These are phyloP conservation scores for Callimorpha dominula DNA, from an alignment of 2,888 invertebrate species.

Conservation along the genomic window DNA sequence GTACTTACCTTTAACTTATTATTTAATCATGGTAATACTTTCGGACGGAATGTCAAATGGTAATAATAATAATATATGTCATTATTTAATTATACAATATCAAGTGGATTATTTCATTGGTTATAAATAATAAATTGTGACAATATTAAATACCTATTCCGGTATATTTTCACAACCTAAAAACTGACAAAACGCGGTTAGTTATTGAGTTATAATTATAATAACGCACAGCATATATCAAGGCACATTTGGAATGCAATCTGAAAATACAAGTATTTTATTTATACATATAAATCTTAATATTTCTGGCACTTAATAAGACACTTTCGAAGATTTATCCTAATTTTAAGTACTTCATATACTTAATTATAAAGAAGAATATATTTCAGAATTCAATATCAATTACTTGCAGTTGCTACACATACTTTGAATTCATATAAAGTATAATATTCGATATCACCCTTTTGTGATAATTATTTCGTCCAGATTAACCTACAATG, in stretches of 20 bases:
- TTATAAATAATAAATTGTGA: slow-evolving; percentile 59
- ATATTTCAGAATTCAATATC: slow-evolving; percentile 43
- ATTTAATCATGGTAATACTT: slow-evolving; percentile 74
- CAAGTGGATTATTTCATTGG: slow-evolving; percentile 48
- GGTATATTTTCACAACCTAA: slow-evolving; percentile 71
- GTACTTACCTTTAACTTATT: slow-evolving; percentile 48
- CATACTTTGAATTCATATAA: neutral
- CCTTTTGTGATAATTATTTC: slow-evolving; percentile 2
- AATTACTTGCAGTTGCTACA: neutral
- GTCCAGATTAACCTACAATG: neutral
- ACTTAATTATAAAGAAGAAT: slow-evolving; percentile 23
- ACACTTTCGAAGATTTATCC: slow-evolving; percentile 40
- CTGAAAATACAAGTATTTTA: slow-evolving; percentile 27
- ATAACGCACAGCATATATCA: slow-evolving; percentile 25
- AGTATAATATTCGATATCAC: slow-evolving; percentile 4
- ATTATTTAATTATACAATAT: slow-evolving; percentile 38
- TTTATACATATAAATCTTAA: slow-evolving; percentile 34
- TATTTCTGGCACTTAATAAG: slow-evolving; percentile 55
- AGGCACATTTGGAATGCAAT: slow-evolving; percentile 50
- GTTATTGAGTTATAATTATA: slow-evolving; percentile 2
- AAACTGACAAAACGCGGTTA: slow-evolving; percentile 35
- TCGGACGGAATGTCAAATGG: slow-evolving; percentile 77
- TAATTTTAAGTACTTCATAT: slow-evolving; percentile 35
- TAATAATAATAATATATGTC: slow-evolving; percentile 43
- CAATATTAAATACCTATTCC: slow-evolving; percentile 54